Conservation (phyloP, 2,888 invertebrate species). For the Copidosoma aretas region DNA sequence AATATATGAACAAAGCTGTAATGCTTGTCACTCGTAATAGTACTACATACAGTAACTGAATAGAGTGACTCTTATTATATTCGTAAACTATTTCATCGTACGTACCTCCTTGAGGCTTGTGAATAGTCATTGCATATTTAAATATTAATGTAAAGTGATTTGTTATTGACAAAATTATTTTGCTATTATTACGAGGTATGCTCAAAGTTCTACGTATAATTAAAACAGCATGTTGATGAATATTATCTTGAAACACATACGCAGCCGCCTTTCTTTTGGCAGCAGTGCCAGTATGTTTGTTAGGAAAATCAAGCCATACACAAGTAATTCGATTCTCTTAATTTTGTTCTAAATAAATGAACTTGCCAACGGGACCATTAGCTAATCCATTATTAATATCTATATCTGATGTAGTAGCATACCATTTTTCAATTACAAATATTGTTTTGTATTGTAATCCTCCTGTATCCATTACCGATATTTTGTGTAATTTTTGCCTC, state of each 20-base stretch:
- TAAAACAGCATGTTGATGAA: constrained; percentile 44
- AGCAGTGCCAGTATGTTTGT: constrained; percentile 27
- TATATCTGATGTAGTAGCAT: constrained; percentile 52
- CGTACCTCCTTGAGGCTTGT: constrained; percentile 41
- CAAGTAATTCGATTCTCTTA: constrained; percentile 13
- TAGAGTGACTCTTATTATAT: constrained; percentile 35
- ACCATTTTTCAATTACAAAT: constrained; percentile 35
- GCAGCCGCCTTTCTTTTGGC: constrained; percentile 2
- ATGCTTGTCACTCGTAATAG: constrained; percentile 22
- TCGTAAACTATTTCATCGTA: constrained; percentile 39
- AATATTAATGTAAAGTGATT: constrained; percentile 41
- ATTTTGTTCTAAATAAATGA: constrained; percentile 46
- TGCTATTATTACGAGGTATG: constrained; percentile 28
- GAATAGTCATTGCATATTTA: constrained; percentile 39
- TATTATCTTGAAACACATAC: constrained; percentile 19
- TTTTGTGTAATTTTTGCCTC: constrained; percentile 43
- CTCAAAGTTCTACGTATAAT: constrained; percentile 28
- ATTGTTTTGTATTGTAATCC: constrained; percentile 48
- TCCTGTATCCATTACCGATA: constrained; percentile 47
- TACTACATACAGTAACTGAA: constrained; percentile 36
- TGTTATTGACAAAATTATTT: constrained; percentile 34
- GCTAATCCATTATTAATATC: constrained; percentile 52
- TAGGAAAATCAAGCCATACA: constrained; percentile 31
- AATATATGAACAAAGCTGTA: constrained; percentile 18
- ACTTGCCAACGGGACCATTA: constrained; percentile 49